phyloP scores from a whole-genome alignment of 2,113 vertebrate species.

The Laterallus jamaicensis region DNA sequence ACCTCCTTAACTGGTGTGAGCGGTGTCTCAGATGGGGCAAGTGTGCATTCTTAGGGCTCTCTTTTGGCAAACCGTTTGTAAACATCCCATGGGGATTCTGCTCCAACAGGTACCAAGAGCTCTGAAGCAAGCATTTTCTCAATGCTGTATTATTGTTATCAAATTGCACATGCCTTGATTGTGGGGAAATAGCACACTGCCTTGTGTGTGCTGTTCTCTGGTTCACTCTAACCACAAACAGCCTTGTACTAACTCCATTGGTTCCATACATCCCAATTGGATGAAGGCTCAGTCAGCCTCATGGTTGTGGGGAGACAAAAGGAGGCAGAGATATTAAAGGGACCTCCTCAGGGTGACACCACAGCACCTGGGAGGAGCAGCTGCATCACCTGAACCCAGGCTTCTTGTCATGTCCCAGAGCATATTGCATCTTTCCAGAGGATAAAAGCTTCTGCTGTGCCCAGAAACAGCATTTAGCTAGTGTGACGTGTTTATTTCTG shows the following conservation, averaged over 20 bases:
- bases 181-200: neutral
- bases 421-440: neutral
- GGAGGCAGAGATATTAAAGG: neutral
- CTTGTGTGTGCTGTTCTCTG: neutral
- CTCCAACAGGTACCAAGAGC: slow-evolving; percentile 11
- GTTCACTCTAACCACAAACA: neutral
- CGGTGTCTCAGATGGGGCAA: accelerated
- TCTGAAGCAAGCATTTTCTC: neutral
- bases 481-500: neutral
- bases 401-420: neutral
- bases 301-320: neutral
- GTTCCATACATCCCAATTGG: neutral
- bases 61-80: neutral
- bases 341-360: neutral
- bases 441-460: neutral
- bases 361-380: neutral
- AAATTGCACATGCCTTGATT: neutral
- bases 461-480: slow-evolving; percentile 12
- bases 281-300: neutral
- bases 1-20: neutral
- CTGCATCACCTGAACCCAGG: neutral
- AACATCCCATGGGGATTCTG: neutral
- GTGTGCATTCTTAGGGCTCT: neutral
- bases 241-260: neutral
- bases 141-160: slow-evolving; percentile 11